Conservation (phyloP, 1,140 invertebrate genomes). For the Hestina assimilis region DNA sequence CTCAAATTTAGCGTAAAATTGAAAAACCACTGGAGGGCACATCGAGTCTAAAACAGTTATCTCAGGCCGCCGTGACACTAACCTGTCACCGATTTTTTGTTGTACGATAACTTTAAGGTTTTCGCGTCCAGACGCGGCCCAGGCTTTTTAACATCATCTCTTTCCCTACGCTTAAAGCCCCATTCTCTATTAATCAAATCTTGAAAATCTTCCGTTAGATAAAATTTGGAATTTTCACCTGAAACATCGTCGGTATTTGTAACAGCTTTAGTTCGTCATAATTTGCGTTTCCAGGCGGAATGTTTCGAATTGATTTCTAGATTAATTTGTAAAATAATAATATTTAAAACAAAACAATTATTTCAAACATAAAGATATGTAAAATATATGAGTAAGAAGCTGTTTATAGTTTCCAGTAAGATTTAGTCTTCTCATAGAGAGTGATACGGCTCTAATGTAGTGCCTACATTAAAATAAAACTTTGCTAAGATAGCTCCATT, state of each 20-base stretch:
- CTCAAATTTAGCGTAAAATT: conserved; percentile 42
- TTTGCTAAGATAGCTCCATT: neutral
- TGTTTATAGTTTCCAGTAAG: conserved; percentile 26
- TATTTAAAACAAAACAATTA: too few relatives aligned
- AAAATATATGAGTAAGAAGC: conserved; percentile 55
- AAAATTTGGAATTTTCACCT: conserved; percentile 75
- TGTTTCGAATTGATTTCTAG: conserved; percentile 2
- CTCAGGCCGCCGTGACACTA: conserved; percentile 66
- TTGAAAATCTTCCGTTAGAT: conserved; percentile 72
- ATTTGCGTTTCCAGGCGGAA: conserved; percentile 6
- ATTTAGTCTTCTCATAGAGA: conserved; percentile 33
- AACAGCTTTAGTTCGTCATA: conserved; percentile 47
- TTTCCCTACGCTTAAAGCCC: conserved; percentile 91
- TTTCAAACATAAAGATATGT: conserved; percentile 20
- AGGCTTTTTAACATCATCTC: conserved; percentile 96
- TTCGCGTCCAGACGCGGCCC: conserved; percentile 85
- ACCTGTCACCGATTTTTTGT: conserved; percentile 74
- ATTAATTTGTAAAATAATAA: neutral
- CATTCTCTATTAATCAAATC: conserved; percentile 79
- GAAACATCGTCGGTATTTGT: conserved; percentile 68
- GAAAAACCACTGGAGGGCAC: conserved; percentile 46
- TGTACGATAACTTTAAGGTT: conserved; percentile 68
- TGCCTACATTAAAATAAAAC: conserved; percentile 20
- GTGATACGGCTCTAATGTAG: conserved; percentile 24
- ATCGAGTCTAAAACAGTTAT: conserved; percentile 58